These are phyloP conservation scores for Ceraclea dissimilis DNA, from an alignment of 2,888 invertebrate genomes.

Conservation along the genomic window DNA sequence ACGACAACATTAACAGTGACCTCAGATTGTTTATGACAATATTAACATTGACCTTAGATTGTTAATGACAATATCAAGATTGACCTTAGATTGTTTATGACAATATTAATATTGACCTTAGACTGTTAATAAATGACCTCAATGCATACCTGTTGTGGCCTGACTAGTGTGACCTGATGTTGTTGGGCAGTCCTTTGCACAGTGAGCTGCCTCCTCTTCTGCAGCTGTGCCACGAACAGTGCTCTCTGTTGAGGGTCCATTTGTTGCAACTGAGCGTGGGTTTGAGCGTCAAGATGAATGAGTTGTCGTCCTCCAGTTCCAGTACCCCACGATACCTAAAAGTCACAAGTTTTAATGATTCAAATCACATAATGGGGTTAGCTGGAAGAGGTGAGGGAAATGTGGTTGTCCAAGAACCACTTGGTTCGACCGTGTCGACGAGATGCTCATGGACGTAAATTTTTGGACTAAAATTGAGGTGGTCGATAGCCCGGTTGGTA, in stretches of 20 bases:
- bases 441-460: too few species aligned
- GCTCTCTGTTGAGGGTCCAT: constrained; percentile 74
- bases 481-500: too few species aligned
- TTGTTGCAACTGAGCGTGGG: constrained; percentile 75
- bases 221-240: constrained; percentile 70
- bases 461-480: too few species aligned
- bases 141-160: constrained; percentile 43
- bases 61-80: too few species aligned
- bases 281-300: constrained; percentile 76
- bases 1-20: too few species aligned
- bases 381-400: neutral
- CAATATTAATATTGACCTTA: too few species aligned
- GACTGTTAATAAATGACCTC: too few species aligned
- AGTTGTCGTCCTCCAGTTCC: constrained; percentile 54
- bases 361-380: neutral
- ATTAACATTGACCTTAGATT: too few species aligned
- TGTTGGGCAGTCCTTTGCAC: constrained; percentile 41
- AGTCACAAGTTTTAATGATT: neutral
- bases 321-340: constrained; percentile 45
- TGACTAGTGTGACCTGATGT: constrained; percentile 60
- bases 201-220: constrained; percentile 53
- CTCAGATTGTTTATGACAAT: too few species aligned
- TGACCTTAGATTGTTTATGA: too few species aligned
- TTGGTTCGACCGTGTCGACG: too few species aligned
- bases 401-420: neutral